phyloP scores from a whole-genome alignment of 2,113 vertebrate species.

The Ursus arctos region DNA sequence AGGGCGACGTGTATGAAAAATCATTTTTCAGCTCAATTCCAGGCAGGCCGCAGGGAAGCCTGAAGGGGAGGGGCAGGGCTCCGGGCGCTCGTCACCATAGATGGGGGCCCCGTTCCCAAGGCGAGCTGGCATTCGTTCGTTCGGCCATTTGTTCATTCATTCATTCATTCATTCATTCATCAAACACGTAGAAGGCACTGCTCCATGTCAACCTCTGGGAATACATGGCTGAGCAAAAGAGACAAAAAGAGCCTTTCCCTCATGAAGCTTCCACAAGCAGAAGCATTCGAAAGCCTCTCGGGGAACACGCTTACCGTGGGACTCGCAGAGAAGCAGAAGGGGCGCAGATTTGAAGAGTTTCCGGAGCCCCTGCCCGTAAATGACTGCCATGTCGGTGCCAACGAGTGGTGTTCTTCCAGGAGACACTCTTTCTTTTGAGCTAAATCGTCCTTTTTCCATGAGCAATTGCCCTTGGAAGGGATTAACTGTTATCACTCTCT shows the following conservation, averaged over 20 bases:
- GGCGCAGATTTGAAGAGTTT: not conserved
- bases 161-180: not conserved
- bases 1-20: conserved; percentile 77
- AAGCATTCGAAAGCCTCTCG: not conserved
- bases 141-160: not conserved
- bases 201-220: not conserved
- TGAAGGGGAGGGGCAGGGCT: not conserved
- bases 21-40: conserved; percentile 77
- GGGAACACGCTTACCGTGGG: not conserved
- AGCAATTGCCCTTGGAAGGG: conserved; percentile 70
- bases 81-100: not conserved
- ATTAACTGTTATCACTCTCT: conserved; percentile 75
- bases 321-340: not conserved
- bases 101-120: not conserved
- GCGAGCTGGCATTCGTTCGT: not conserved
- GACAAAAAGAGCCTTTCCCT: conserved; percentile 44
- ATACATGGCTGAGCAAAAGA: not conserved
- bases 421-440: conserved; percentile 61
- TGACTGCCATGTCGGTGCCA: not conserved
- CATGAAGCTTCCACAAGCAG: conserved; percentile 22
- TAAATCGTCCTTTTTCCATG: conserved; percentile 36
- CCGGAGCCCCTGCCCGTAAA: not conserved
- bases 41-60: conserved; percentile 47
- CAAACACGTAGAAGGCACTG: not conserved
- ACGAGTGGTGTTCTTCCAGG: conserved; percentile 38